Evolutionary conservation across 2,888 invertebrate species (phyloP), one percentile per base, ranked within the genome.

Genomic region (Achlya flavicornis): DNA sequence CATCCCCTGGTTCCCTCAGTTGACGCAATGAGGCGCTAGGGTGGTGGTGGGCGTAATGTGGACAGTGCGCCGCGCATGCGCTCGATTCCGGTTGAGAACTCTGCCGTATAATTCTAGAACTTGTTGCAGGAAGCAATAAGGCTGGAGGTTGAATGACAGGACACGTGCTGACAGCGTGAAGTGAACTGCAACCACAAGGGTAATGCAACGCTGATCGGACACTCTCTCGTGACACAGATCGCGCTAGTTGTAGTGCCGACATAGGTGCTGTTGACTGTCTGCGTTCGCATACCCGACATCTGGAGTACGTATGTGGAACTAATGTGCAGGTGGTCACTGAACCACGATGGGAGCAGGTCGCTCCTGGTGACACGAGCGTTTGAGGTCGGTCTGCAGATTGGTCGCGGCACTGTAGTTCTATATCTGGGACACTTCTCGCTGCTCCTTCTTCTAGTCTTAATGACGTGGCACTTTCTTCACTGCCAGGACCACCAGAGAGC

Each of bases 11-110:
- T 93, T 97, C 97, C 75, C 97, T 95, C 64, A 98, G 94, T 88
- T 98, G 98, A 82, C 98, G 96, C 83, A 98, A 92, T 57, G 98
- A 98, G 84, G 97, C 97, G 92, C 97, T 97, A 71, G 97, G 96
- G 77, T 96, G 96, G 66, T 96, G 95, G 77, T 95, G 96, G 84
- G 95, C 93, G 79, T 95, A 95, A 79, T 94, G 94, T 70, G 95
- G 95, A 85, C 96, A 96, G 83, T 95, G 94, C 66, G 94, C 95
- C 85, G 95, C 94, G 87, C 95, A 96, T 90, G 94, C 94, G 91
- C 94, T 94, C 68, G 97, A 96, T 91, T 97, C 97, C 72, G 97
- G 97, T 85, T 97, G 97, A 74, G 97, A 97, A 88, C 97, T 97
- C 94, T 97, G 98, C 63, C 98, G 96, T 86, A 98, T 97, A 85